phyloP scores from a whole-genome alignment of 53 echinoderm and acorn worm genomes.

The Temnopleurus reevesii region DNA sequence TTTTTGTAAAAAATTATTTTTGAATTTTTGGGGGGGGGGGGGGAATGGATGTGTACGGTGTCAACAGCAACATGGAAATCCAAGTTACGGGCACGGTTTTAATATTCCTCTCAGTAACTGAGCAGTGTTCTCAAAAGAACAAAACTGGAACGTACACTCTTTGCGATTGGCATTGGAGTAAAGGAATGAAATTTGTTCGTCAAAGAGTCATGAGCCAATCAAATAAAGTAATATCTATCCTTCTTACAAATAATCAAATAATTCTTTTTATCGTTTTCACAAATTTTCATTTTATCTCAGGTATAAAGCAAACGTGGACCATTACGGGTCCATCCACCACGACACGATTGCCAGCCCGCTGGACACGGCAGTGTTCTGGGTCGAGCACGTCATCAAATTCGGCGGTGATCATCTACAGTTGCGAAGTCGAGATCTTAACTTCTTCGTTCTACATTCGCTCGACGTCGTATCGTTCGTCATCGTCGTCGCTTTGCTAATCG shows the following conservation, averaged over 20 bases:
- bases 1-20: too few species aligned
- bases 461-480: conserved; percentile 64
- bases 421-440: conserved; percentile 63
- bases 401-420: conserved; percentile 81
- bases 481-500: background rate
- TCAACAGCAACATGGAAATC: too few species aligned
- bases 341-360: conserved; percentile 64
- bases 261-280: background rate
- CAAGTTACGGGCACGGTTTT: too few species aligned
- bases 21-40: too few species aligned
- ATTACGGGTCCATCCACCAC: conserved; percentile 65
- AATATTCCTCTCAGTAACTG: too few species aligned
- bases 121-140: too few species aligned
- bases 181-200: too few species aligned
- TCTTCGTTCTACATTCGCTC: conserved; percentile 71
- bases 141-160: too few species aligned
- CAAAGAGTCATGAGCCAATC: too few species aligned
- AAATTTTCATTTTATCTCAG: conserved; percentile 37
- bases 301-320: conserved; percentile 65
- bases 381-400: conserved; percentile 75
- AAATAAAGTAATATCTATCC: too few species aligned
- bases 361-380: conserved; percentile 81
- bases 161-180: too few species aligned
- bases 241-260: background rate
- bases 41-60: too few species aligned